Evolutionary conservation across 2,888 invertebrate species (phyloP).

Genomic region (Diaprepes abbreviatus): DNA sequence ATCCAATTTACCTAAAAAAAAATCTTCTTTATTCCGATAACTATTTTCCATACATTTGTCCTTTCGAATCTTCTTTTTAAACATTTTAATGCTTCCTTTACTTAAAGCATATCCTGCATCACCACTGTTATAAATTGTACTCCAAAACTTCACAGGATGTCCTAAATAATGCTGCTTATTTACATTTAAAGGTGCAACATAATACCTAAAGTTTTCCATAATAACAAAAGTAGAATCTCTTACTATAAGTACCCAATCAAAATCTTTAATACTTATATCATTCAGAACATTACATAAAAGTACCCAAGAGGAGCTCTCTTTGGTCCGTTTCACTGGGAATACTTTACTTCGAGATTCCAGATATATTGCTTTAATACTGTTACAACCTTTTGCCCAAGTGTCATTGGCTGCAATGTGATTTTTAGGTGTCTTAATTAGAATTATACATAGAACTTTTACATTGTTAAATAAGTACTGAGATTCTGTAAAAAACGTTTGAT

Average conservation of each 20-base stretch:
- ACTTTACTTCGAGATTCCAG: slow-evolving; percentile 53
- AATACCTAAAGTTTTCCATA: slow-evolving; percentile 71
- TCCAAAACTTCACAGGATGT: slow-evolving; percentile 71
- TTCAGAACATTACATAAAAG: slow-evolving; percentile 60
- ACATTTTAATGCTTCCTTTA: slow-evolving; percentile 65
- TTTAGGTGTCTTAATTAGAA: slow-evolving; percentile 67
- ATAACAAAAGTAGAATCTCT: slow-evolving; percentile 72
- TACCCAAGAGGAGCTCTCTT: slow-evolving; percentile 62
- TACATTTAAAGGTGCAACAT: slow-evolving; percentile 68
- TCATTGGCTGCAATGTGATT: slow-evolving; percentile 62
- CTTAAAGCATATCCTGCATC: slow-evolving; percentile 73
- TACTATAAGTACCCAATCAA: slow-evolving; percentile 71
- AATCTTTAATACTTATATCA: slow-evolving; percentile 49
- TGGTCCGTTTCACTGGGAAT: slow-evolving; percentile 56
- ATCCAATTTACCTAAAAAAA: slow-evolving; percentile 72
- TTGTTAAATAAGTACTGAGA: slow-evolving; percentile 60
- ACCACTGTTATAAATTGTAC: slow-evolving; percentile 70
- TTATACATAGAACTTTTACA: slow-evolving; percentile 68
- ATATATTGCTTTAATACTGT: slow-evolving; percentile 57
- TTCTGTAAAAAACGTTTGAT: slow-evolving; percentile 54
- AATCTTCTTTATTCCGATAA: slow-evolving; percentile 73
- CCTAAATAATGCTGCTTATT: slow-evolving; percentile 70
- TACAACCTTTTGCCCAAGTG: slow-evolving; percentile 65
- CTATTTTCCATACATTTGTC: slow-evolving; percentile 67
- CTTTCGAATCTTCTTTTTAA: slow-evolving; percentile 60